These are phyloP conservation scores for Oxyruncus cristatus DNA, from an alignment of 2,113 vertebrate species.

Conservation along the genomic window DNA sequence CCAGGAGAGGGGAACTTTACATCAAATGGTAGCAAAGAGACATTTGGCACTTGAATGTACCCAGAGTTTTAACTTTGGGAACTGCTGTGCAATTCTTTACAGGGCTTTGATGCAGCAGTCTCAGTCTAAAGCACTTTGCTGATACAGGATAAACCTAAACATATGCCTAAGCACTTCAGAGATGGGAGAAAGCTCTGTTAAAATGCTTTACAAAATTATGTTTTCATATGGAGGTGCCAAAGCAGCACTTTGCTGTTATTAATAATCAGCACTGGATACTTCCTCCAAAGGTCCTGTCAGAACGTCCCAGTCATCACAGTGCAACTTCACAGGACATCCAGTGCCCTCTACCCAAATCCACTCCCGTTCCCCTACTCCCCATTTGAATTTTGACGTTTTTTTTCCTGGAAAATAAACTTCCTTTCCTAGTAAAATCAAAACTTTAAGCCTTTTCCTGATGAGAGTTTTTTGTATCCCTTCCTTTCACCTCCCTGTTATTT, in stretches of 20 bases:
- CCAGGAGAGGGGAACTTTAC: not conserved
- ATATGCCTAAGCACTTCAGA: not conserved
- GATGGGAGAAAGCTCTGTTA: not conserved
- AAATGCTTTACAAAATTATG: not conserved
- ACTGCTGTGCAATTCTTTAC: not conserved
- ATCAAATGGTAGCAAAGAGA: not conserved
- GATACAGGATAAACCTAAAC: not conserved
- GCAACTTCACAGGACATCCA: not conserved
- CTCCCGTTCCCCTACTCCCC: not conserved
- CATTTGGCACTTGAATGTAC: not conserved
- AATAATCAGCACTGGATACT: not conserved
- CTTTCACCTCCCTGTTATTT: not conserved
- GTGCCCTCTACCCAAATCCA: not conserved
- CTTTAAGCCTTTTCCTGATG: not conserved
- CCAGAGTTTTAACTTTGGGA: not conserved
- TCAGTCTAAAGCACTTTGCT: not conserved
- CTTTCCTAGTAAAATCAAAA: not conserved
- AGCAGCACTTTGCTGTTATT: not conserved
- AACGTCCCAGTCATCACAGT: not conserved
- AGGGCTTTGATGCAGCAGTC: not conserved
- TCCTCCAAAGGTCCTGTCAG: not conserved
- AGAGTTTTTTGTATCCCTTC: not conserved
- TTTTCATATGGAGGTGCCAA: not conserved
- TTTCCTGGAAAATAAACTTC: not conserved
- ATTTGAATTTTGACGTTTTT: not conserved